Evolutionary conservation across 2,113 vertebrate species (phyloP).

Genomic region (Prinia subflava): DNA sequence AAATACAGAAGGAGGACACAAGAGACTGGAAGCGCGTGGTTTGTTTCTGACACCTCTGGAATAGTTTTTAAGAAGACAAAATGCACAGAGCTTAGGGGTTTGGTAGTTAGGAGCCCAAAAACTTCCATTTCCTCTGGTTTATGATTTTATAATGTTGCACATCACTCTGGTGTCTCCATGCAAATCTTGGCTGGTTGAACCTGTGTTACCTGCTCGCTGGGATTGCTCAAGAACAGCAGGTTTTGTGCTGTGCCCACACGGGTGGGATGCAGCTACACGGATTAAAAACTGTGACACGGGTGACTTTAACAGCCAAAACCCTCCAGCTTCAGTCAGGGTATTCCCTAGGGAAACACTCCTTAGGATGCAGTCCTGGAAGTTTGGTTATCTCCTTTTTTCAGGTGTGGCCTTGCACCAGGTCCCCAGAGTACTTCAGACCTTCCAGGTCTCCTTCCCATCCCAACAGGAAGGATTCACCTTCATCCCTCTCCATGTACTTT

Average conservation of each 20-base stretch:
- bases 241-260: accelerated
- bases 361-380: neutral
- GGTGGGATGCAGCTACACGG: neutral
- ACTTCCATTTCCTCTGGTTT: conserved; percentile 2
- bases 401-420: neutral
- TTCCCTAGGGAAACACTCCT: neutral
- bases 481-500: neutral
- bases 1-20: conserved; percentile 59
- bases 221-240: neutral
- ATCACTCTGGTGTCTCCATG: neutral
- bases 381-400: neutral
- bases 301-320: neutral
- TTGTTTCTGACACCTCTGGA: conserved; percentile 56
- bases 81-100: conserved; percentile 23
- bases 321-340: neutral
- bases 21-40: conserved; percentile 38
- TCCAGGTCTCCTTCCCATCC: neutral
- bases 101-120: neutral
- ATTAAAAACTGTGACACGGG: accelerated
- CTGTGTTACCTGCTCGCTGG: neutral
- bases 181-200: neutral
- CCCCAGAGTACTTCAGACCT: neutral
- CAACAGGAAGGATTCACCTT: neutral
- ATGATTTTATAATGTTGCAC: neutral
- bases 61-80: conserved; percentile 57